Base-by-base conservation (phyloP, 2,888 invertebrate genomes). In the Exocentrus adspersus region DNA sequence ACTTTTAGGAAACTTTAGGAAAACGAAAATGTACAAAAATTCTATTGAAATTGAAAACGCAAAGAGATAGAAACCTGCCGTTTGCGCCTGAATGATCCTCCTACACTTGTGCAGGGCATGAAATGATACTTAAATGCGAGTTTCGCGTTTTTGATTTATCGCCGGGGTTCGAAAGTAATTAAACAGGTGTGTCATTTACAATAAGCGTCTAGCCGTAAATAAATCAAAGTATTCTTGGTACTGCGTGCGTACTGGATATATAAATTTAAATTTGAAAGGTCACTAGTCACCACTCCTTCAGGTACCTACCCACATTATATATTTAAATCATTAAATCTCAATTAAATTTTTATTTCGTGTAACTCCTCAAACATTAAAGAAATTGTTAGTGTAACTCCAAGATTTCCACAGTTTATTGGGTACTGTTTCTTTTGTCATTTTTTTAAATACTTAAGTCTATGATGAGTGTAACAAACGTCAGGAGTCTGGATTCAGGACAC, bases 211-310 rank as follows among this genome's bases (percentile, higher is more conserved):
- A 37, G 2, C 37, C 37, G 37, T 37, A 37, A 37, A 37, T 37
- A 37, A 37, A 12, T 37, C 37, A 37, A 37, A 37, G 37, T n/a
- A n/a, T 37, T 37, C 37, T 37, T 37, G 24, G 24, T 24, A 24
- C 24, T 24, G 24, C 24, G 7, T 24, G 7, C 7, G 24, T 24
- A 37, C 37, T 12, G n/a, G 30, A n/a, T 30, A 37, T 14, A 37
- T 37, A 37, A 37, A 37, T 37, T 37, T 37, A 37, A 37, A 37
- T 37, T 37, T 37, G 37, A 37, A 37, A 37, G 37, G 37, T 37
- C 37, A 30, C 7, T 30, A 30, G 30, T 30, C 30, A 9, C 12
- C 37, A 37, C 37, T n/a, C 37, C n/a, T 12, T 12, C 12, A 3
- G 24, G 3, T 24, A 24, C 24, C 3, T 24, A n/a, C n/a, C n/a